These are phyloP conservation scores for Drosophila burlai DNA, from an alignment of 1,140 invertebrate species.

Conservation along the genomic window DNA sequence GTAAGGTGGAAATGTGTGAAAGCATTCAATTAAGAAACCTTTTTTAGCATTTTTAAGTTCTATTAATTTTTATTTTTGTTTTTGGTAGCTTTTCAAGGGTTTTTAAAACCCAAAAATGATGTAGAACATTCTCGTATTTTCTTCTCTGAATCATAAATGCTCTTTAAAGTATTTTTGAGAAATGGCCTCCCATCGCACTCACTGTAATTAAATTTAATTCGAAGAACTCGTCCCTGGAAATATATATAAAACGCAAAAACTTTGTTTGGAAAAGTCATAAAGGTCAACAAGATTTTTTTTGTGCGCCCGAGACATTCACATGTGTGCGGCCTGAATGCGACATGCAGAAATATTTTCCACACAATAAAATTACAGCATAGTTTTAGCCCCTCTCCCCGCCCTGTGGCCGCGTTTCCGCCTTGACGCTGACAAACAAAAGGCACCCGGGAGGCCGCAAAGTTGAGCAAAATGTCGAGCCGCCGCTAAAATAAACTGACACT, in stretches of 20 bases:
- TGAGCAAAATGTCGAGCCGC: conserved; percentile 49
- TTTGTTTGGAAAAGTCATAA: conserved; percentile 28
- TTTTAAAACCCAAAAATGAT: too few species aligned
- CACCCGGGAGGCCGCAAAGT: conserved; percentile 44
- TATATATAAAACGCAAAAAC: not conserved
- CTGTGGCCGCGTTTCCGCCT: conserved; percentile 43
- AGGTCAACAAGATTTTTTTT: conserved; percentile 41
- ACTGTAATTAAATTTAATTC: conserved; percentile 47
- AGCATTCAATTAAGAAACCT: too few species aligned
- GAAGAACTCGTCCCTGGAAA: conserved; percentile 8
- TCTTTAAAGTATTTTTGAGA: not conserved
- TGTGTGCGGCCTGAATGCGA: conserved; percentile 33
- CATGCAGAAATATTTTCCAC: conserved; percentile 52
- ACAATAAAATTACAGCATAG: conserved; percentile 68
- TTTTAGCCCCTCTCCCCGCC: conserved; percentile 10
- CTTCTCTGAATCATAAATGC: not conserved
- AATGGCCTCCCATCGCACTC: conserved; percentile 1
- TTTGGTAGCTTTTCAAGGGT: too few species aligned
- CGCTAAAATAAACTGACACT: conserved; percentile 49
- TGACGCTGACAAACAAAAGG: conserved; percentile 56
- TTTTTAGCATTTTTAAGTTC: too few species aligned
- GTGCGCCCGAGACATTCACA: conserved; percentile 7
- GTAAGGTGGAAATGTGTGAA: not conserved
- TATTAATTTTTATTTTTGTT: too few species aligned
- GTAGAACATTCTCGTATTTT: too few species aligned